phyloP scores from a whole-genome alignment of 2,888 invertebrate species.

The Amphipoea lucens region DNA sequence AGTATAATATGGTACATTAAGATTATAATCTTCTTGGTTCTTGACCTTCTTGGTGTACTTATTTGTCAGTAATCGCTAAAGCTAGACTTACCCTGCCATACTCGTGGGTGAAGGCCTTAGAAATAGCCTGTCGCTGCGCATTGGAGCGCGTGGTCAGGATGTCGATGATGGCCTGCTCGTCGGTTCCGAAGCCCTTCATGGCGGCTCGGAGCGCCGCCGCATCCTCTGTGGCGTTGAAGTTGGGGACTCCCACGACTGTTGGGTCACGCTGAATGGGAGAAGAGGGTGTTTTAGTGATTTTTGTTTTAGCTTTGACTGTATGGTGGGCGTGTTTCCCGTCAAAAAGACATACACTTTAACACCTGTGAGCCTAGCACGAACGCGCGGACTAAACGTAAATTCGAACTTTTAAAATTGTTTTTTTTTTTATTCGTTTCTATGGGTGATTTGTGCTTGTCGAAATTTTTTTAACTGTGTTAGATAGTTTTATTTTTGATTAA shows the following conservation, averaged over 20 bases:
- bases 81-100: conserved; percentile 88
- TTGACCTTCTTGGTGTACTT: no score
- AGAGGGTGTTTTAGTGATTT: not conserved
- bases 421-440: no score
- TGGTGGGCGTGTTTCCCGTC: no score
- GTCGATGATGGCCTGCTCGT: conserved; percentile 94
- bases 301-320: not conserved
- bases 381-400: no score
- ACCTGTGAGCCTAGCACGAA: no score
- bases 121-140: conserved; percentile 93
- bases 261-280: conserved; percentile 83
- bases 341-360: no score
- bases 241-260: conserved; percentile 90
- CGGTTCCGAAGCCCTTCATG: conserved; percentile 94
- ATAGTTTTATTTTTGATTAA: no score
- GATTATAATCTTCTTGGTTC: no score
- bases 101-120: conserved; percentile 90
- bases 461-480: no score
- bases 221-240: conserved; percentile 92
- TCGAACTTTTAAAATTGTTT: no score
- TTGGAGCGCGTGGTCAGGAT: conserved; percentile 93
- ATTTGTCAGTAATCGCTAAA: not conserved
- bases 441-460: no score
- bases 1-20: no score
- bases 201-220: conserved; percentile 92